These are phyloP conservation scores for Solenopsis invicta DNA, from an alignment of 1,140 invertebrate species.

Conservation along the genomic window DNA sequence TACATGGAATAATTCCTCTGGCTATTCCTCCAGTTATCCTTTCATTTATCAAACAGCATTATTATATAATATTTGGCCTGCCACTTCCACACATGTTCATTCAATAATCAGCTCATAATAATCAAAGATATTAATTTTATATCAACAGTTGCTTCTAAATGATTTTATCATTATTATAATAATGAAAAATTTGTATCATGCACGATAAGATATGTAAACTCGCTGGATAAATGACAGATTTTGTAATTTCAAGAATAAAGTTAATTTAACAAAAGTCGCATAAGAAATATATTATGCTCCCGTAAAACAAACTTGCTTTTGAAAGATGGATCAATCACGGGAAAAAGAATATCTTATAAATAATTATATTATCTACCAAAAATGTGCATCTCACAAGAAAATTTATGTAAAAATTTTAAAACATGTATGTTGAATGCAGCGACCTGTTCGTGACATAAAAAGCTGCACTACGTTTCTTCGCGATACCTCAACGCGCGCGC, in stretches of 20 bases:
- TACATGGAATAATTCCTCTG: slow-evolving; percentile 8
- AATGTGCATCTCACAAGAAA: not conserved
- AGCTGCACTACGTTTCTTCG: not conserved
- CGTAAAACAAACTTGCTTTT: not conserved
- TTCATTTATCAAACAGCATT: not conserved
- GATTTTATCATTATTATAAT: not conserved
- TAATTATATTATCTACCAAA: not conserved
- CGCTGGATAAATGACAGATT: not conserved
- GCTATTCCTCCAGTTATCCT: not conserved
- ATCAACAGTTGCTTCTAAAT: not conserved
- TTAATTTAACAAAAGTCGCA: not conserved
- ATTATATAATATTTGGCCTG: not conserved
- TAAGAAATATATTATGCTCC: not conserved
- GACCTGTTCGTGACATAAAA: not conserved
- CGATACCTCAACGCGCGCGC: not conserved
- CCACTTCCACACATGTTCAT: not conserved
- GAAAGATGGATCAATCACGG: not conserved
- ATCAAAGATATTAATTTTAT: not conserved
- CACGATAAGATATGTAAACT: not conserved
- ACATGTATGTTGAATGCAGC: not conserved
- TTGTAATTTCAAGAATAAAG: not conserved
- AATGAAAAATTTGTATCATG: not conserved
- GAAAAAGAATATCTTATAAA: not conserved
- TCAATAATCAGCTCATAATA: not conserved
- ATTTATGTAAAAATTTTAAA: not conserved